Evolutionary conservation across 2,113 vertebrate species (phyloP), one percentile per base, ranked within the genome.

Genomic region (Rhynchopsitta pachyrhyncha): DNA sequence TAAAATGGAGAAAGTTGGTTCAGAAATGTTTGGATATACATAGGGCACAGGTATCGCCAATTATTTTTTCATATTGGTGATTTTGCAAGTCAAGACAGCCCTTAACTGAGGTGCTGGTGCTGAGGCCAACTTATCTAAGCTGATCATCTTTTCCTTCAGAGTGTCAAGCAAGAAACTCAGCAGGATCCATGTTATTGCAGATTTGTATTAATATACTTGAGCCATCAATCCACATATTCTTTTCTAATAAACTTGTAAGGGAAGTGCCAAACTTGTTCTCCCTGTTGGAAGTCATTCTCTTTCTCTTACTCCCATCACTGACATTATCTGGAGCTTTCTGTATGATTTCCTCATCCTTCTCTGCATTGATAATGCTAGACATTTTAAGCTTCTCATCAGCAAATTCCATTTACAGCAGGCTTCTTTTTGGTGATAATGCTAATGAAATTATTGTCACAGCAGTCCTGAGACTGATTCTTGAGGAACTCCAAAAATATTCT

Each of bases 401-500:
- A 84, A 84, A 86, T 86, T 93, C 42, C 33, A 47, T 68, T 68
- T 81, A 50, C n/a, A 93, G 11, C 19, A 24, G 15, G 13, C 3
- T 44, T 35, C 42, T 13, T 77, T 75, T 62, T 52, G 31, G 17
- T 39, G 14, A 29, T 15, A 91, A 78, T 74, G 27, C 7, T 91
- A 75, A 91, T 84, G 68, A 92, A 91, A 71, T 88, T 87, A 85
- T 55, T 93, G 60, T 93, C 83, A 88, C 52, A 89, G 59, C 29
- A 86, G 66, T 88, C 59, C 28, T 63, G 71, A 94, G 82, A 86
- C 41, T 1, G 4, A 33, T 81, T 66, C 66, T 88, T 93, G 77
- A 92, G 95, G 92, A 95, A 93, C 88, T 97, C 73, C 69, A 86
- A 20, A 97, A 95, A 96, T 95, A 95, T 27, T 69, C 42, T 84